A percentile compares a stretch with the other conserved stretches of the same genome.
phyloP scores from a whole-genome alignment of 2,797 vertebrate genomes.

The Mycteria americana region DNA sequence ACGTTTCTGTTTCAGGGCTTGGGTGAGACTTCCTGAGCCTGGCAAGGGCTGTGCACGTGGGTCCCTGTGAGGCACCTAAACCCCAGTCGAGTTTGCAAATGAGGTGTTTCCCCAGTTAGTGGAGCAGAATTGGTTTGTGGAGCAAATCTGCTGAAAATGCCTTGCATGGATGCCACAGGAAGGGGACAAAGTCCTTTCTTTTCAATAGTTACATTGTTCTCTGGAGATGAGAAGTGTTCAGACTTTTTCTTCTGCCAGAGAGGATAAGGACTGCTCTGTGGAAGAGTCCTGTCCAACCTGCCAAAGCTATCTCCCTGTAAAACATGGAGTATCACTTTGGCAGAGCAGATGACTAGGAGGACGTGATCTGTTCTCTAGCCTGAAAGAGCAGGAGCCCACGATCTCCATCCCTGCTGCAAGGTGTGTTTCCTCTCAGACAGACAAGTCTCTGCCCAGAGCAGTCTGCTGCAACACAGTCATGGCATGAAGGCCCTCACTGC shows the following conservation, averaged over 20 bases:
- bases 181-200: background rate
- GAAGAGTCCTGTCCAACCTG: background rate
- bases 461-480: accelerated
- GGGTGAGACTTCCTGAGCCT: background rate
- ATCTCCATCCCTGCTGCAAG: background rate
- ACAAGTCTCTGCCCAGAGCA: background rate
- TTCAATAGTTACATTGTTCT: background rate
- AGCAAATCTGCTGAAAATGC: background rate
- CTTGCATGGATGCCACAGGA: background rate
- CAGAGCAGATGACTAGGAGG: background rate
- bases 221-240: background rate
- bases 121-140: background rate
- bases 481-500: background rate
- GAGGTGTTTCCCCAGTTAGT: background rate
- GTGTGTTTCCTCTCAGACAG: background rate
- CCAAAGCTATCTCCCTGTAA: background rate
- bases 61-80: background rate
- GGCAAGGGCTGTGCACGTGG: background rate
- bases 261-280: background rate
- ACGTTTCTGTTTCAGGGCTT: background rate
- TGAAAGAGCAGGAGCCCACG: background rate
- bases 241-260: background rate
- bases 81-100: background rate
- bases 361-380: background rate
- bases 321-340: accelerated